phyloP scores from a whole-genome alignment of 2,797 vertebrate species.

The Eurystomus glaucurus region DNA sequence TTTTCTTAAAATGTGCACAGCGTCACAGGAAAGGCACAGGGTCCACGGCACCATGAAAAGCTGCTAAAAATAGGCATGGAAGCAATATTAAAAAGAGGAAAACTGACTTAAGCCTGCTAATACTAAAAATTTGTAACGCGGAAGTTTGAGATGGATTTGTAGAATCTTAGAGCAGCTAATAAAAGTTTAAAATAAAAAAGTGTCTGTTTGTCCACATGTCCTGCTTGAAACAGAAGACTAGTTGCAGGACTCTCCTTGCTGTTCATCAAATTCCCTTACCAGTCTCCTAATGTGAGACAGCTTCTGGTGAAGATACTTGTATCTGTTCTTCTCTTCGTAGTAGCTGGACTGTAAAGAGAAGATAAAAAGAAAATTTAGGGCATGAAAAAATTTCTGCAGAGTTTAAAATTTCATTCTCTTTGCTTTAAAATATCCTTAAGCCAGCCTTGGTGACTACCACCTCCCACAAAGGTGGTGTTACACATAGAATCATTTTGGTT shows the following conservation, averaged over 20 bases:
- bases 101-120: background rate
- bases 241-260: constrained; percentile 85
- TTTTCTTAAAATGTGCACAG: constrained; percentile 59
- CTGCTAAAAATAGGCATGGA: background rate
- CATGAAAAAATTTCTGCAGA: background rate
- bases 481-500: background rate
- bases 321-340: constrained; percentile 90
- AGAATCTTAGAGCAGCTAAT: constrained; percentile 40
- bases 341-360: constrained; percentile 86
- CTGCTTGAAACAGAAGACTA: constrained; percentile 75
- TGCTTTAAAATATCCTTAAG: background rate
- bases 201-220: constrained; percentile 78
- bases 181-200: constrained; percentile 82
- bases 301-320: constrained; percentile 94
- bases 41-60: constrained; percentile 51
- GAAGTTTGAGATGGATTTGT: background rate
- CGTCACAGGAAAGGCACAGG: constrained; percentile 29
- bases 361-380: background rate
- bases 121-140: constrained; percentile 72
- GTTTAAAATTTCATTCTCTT: background rate
- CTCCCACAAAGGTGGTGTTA: background rate
- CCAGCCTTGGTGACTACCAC: background rate
- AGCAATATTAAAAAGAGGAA: constrained; percentile 29
- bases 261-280: constrained; percentile 92
- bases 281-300: constrained; percentile 93